Conservation (phyloP, 2,113 vertebrate genomes). For the Taxidea taxus region DNA sequence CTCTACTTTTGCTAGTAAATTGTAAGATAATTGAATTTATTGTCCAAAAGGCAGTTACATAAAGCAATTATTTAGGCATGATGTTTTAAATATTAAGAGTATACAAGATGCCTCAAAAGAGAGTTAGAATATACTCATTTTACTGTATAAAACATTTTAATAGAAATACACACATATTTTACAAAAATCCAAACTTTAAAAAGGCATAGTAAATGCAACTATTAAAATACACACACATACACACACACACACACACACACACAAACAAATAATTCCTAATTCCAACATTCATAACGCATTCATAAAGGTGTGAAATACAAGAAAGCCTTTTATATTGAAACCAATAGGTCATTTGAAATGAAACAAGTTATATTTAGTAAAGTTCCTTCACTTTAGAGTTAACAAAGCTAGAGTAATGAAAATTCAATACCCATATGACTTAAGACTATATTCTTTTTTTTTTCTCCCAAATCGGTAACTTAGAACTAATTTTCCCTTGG, state of each 20-base stretch:
- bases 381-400: constrained; percentile 40
- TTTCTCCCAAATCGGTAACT: constrained; percentile 7
- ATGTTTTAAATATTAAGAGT: not conserved
- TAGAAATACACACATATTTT: not conserved
- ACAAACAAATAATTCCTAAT: constrained; percentile 47
- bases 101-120: not conserved
- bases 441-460: constrained; percentile 50
- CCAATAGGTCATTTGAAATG: constrained; percentile 31
- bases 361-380: constrained; percentile 45
- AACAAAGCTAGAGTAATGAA: constrained; percentile 45
- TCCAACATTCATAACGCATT: constrained; percentile 50
- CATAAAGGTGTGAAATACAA: constrained; percentile 39
- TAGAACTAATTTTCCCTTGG: constrained; percentile 60
- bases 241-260: not conserved
- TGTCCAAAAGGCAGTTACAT: not conserved
- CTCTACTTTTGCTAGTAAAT: not conserved
- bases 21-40: not conserved
- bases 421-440: constrained; percentile 53
- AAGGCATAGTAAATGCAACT: constrained; percentile 22
- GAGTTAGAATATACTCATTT: not conserved
- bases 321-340: constrained; percentile 66
- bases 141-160: not conserved
- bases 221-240: not conserved
- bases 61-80: not conserved
- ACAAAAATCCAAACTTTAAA: constrained; percentile 52